Evolutionary conservation across 2,888 invertebrate genomes (phyloP), one percentile per base, ranked within the genome.

Genomic region (Drosophila putrida): DNA sequence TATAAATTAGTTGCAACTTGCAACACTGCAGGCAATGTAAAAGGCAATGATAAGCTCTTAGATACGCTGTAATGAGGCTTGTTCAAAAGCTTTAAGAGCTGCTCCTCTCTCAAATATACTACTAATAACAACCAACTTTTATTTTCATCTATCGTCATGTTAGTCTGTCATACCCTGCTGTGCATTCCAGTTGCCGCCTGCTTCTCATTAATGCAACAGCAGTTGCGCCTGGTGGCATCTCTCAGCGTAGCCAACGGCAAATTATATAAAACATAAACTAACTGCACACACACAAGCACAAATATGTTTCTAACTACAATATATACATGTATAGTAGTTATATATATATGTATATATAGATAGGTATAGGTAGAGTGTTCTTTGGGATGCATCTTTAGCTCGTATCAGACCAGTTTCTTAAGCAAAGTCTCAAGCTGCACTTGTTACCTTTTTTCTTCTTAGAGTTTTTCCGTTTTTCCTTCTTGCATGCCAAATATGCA

Each of bases 401-500:
- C 4, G 50, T 61, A 74, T 71, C 71, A 73, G 80, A 83, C 83
- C 83, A 88, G 89, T 84, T 88, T 87, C 75, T 62, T 65, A 66
- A 67, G 81, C 81, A 62, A 20, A 33, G 15, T 31, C 13, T 25
- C 33, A 62, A 65, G 41, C 66, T 82, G 89, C 89, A 89, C 84
- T 85, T 85, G 89, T 87, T 83, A 80, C 83, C 61, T 59, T 63
- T 67, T 47, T 54, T 49, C 27, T 57, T 50, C 13, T 13, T 9
- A 57, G 36, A 58, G 70, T 71, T 68, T 63, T 54, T 36, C 47
- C 59, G 44, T 67, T 60, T 69, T 74, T 28, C 6, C 64, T 28
- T 47, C 39, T 65, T 79, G 76, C 81, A 86, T 83, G 84, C 85
- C 89, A 87, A 89, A 89, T 85, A 85, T 85, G 85, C 85, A 89